These are phyloP conservation scores for Lacerta viridis DNA, from an alignment of 2,797 vertebrate genomes.

Conservation along the genomic window DNA sequence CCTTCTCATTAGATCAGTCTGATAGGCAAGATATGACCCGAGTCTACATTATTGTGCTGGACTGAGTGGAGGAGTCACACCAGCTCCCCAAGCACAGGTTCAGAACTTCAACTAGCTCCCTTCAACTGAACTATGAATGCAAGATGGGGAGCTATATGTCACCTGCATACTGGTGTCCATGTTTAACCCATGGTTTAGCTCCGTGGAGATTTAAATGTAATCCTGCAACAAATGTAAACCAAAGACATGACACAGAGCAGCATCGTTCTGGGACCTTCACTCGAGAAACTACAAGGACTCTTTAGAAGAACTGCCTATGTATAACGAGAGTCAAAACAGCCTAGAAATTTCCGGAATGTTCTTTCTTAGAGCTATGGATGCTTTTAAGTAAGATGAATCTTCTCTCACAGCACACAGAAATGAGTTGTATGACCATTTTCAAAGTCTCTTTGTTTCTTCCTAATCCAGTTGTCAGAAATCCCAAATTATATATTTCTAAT, in stretches of 20 bases:
- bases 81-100: not conserved
- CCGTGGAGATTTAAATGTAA: not conserved
- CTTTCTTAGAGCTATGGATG: too few relatives aligned
- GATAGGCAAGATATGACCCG: too few relatives aligned
- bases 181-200: not conserved
- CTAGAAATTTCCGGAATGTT: not conserved
- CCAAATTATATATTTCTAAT: not conserved
- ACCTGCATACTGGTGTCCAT: not conserved
- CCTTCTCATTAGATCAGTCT: too few relatives aligned
- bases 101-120: not conserved
- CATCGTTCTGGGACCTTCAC: not conserved
- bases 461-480: not conserved
- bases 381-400: not conserved
- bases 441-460: not conserved
- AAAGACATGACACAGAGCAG: not conserved
- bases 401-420: not conserved
- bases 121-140: not conserved
- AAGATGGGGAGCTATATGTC: not conserved
- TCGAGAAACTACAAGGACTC: not conserved
- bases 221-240: not conserved
- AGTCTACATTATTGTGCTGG: too few relatives aligned
- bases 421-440: not conserved
- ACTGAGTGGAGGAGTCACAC: too few relatives aligned
- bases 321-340: not conserved
- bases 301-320: not conserved